Conservation (phyloP, 2,888 invertebrate species). For the Oligia fasciuncula region DNA sequence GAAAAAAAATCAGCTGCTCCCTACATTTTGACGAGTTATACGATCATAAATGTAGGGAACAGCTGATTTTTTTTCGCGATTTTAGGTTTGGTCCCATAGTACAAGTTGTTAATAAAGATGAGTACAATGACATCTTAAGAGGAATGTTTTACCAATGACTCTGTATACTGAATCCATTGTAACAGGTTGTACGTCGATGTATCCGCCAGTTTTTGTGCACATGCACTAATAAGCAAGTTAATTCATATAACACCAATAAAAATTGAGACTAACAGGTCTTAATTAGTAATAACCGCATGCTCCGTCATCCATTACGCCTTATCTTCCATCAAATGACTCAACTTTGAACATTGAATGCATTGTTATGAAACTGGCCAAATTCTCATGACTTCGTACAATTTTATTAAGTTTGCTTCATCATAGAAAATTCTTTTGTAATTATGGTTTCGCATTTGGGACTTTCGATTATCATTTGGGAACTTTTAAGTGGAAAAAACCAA, state of each 20-base stretch:
- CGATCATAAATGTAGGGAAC: too few species aligned
- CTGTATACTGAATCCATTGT: too few species aligned
- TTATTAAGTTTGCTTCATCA: constrained; percentile 2
- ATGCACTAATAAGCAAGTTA: constrained; percentile 35
- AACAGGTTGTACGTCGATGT: not conserved
- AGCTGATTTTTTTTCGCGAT: too few species aligned
- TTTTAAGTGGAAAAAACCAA: not conserved
- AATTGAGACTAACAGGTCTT: constrained; percentile 18
- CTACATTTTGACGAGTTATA: too few species aligned
- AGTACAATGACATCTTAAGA: too few species aligned
- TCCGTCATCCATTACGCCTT: constrained; percentile 26
- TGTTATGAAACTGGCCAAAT: constrained; percentile 30
- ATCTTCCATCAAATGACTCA: constrained; percentile 45
- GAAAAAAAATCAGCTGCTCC: too few species aligned
- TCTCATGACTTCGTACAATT: constrained; percentile 19
- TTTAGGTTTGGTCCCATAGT: too few species aligned
- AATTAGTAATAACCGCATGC: constrained; percentile 33
- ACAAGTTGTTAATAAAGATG: too few species aligned
- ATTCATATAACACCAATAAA: constrained; percentile 22
- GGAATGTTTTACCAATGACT: too few species aligned
- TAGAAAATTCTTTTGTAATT: constrained; percentile 17
- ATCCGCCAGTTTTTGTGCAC: constrained; percentile 2
- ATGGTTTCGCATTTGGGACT: not conserved
- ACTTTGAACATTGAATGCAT: constrained; percentile 19
- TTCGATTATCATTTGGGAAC: not conserved